Evolutionary conservation across 2,113 vertebrate genomes (phyloP).

Genomic region (Arenaria interpres): DNA sequence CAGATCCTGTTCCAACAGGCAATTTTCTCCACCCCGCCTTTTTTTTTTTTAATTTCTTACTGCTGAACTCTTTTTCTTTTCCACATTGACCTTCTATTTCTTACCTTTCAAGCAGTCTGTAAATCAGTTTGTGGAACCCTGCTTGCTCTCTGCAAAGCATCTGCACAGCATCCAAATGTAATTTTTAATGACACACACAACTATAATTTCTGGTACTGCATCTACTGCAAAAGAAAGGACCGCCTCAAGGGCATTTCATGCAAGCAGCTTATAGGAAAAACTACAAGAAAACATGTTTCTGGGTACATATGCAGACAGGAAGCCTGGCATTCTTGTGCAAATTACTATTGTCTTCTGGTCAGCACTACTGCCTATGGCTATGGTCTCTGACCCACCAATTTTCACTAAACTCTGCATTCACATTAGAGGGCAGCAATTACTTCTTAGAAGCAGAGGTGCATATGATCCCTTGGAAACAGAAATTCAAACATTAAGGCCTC

Average conservation of each 20-base stretch:
- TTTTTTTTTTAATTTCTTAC: not conserved
- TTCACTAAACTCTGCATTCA: not conserved
- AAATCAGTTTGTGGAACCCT: constrained; percentile 64
- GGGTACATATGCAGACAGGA: not conserved
- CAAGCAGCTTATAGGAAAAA: not conserved
- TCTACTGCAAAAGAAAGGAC: constrained; percentile 11
- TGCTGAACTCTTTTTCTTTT: not conserved
- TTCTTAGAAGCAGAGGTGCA: not conserved
- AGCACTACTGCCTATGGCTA: not conserved
- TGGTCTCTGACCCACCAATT: not conserved
- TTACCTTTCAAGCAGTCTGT: constrained; percentile 59
- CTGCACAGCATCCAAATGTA: constrained; percentile 30
- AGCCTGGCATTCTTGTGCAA: not conserved
- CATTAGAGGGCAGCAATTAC: not conserved
- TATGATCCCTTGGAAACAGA: not conserved
- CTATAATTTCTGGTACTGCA: constrained; percentile 32
- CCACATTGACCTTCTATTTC: constrained; percentile 21
- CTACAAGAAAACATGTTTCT: not conserved
- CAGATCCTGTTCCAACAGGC: too few species aligned
- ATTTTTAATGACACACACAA: constrained; percentile 49
- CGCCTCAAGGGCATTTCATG: not conserved
- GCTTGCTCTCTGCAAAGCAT: constrained; percentile 28
- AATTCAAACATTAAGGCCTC: not conserved
- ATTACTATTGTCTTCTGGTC: not conserved
- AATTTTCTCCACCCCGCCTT: too few species aligned